Conservation (phyloP, 2,888 invertebrate genomes). For the Cosmia pyralina region DNA sequence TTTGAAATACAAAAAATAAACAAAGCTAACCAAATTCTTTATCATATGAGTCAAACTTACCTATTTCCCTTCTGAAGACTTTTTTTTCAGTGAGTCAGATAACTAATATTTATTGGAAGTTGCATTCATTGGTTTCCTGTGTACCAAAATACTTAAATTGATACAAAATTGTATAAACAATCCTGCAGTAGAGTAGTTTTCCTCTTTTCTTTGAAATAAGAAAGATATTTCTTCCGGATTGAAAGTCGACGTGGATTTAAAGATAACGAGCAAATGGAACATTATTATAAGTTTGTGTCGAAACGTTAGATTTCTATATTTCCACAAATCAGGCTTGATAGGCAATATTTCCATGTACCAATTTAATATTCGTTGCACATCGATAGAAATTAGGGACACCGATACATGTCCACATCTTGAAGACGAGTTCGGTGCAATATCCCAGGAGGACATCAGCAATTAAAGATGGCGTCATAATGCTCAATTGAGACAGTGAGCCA, state of each 20-base stretch:
- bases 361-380: slow-evolving; percentile 43
- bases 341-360: slow-evolving; percentile 3
- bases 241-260: not conserved
- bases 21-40: not conserved
- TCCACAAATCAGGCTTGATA: not conserved
- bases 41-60: not conserved
- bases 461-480: slow-evolving; percentile 39
- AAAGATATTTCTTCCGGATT: not conserved
- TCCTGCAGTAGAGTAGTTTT: not conserved
- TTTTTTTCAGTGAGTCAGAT: slow-evolving; percentile 21
- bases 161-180: too few species aligned
- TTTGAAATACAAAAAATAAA: not conserved
- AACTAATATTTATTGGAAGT: not conserved
- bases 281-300: not conserved
- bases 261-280: not conserved
- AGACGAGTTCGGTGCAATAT: slow-evolving; percentile 24
- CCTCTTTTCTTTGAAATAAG: not conserved
- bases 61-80: not conserved
- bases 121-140: not conserved
- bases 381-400: slow-evolving; percentile 36
- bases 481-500: slow-evolving; percentile 28
- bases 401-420: slow-evolving; percentile 19
- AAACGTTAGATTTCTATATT: not conserved
- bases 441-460: slow-evolving; percentile 33
- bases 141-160: not conserved